Evolutionary conservation across 1,140 invertebrate genomes (phyloP).

Genomic region (Centruroides vittatus): DNA sequence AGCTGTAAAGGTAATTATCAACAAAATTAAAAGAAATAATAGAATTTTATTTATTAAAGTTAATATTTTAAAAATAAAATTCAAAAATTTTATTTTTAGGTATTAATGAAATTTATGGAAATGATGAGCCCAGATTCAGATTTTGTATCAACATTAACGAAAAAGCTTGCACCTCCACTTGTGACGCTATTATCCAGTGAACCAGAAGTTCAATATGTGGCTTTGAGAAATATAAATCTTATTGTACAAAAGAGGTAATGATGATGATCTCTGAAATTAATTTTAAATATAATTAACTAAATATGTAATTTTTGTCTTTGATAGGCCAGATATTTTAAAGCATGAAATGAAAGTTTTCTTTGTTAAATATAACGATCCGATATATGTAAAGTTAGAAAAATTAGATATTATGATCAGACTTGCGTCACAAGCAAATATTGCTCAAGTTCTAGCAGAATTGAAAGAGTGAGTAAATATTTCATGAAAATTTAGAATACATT

Average conservation of each 20-base stretch:
- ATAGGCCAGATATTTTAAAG: conserved; percentile 90
- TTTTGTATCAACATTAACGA: conserved; percentile 83
- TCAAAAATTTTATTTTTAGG: neutral
- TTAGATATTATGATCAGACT: conserved; percentile 99
- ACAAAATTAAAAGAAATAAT: neutral
- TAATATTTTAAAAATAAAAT: neutral
- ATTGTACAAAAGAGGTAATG: conserved; percentile 84
- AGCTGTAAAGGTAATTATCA: conserved; percentile 72
- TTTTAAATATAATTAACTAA: no score
- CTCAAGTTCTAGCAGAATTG: conserved; percentile 93
- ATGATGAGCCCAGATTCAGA: conserved; percentile 82
- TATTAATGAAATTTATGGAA: conserved; percentile 35
- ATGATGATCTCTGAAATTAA: no score
- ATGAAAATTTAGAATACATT: no score
- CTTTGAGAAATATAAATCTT: conserved; percentile 93
- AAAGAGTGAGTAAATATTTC: conserved; percentile 59
- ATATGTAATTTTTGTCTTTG: conserved; percentile 1
- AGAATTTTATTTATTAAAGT: neutral
- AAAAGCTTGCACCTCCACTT: conserved; percentile 96
- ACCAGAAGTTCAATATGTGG: conserved; percentile 98
- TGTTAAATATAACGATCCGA: conserved; percentile 99
- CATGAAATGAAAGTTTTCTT: conserved; percentile 99
- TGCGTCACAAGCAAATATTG: conserved; percentile 95
- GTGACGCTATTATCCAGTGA: conserved; percentile 96
- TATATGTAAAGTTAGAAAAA: conserved; percentile 99